Evolutionary conservation across 2,113 vertebrate genomes (phyloP).

Genomic region (Xiphias gladius): DNA sequence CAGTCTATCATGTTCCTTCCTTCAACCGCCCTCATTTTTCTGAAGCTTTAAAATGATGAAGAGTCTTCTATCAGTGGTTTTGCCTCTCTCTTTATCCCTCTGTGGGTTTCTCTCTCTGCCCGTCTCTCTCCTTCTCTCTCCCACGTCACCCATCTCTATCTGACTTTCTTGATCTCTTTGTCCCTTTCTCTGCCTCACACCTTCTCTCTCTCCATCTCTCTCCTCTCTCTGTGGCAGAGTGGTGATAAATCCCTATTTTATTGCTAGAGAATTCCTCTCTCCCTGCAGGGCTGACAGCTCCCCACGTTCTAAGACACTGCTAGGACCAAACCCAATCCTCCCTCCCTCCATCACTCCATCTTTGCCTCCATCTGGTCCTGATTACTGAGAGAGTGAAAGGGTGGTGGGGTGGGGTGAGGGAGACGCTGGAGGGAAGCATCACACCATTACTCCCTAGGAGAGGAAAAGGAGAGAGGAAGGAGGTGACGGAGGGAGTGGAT

Average conservation of each 20-base stretch:
- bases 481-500: constrained; percentile 81
- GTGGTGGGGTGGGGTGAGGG: constrained; percentile 83
- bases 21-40: constrained; percentile 52
- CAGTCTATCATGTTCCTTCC: constrained; percentile 46
- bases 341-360: constrained; percentile 88
- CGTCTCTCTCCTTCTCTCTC: constrained; percentile 39
- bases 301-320: constrained; percentile 95
- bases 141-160: constrained; percentile 53
- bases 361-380: constrained; percentile 98
- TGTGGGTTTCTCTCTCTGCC: constrained; percentile 22
- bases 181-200: constrained; percentile 55
- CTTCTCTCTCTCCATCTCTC: constrained; percentile 54
- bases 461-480: constrained; percentile 85
- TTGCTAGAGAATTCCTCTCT: constrained; percentile 98
- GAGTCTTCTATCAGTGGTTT: constrained; percentile 26
- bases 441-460: constrained; percentile 87
- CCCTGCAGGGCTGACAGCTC: constrained; percentile 99
- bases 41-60: constrained; percentile 56
- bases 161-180: constrained; percentile 65
- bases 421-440: constrained; percentile 61
- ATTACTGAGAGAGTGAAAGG: constrained; percentile 88
- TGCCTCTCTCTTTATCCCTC: constrained; percentile 40
- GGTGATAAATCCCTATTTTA: constrained; percentile 99
- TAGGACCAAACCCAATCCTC: constrained; percentile 86
- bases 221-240: constrained; percentile 92